Percentiles rank a stretch among this genome's conserved stretches.
Evolutionary conservation across 2,113 vertebrate genomes (phyloP).

Genomic region (Laterallus jamaicensis): DNA sequence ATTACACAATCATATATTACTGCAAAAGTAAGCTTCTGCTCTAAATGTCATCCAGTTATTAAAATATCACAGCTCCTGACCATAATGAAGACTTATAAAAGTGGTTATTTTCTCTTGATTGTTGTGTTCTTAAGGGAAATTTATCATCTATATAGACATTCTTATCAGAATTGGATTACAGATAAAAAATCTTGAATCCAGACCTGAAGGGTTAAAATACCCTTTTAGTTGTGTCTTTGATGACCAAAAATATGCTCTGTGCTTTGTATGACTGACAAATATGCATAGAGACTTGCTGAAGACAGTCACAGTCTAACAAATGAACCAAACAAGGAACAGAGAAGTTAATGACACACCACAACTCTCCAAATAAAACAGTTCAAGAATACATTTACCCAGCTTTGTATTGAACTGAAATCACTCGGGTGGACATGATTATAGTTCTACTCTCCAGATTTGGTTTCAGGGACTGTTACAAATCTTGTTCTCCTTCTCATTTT

Average conservation of each 20-base stretch:
- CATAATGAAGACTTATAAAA: constrained; percentile 22
- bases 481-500: background rate
- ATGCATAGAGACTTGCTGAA: background rate
- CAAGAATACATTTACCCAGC: background rate
- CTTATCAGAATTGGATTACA: background rate
- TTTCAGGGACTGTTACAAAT: background rate
- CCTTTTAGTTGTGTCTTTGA: background rate
- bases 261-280: background rate
- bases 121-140: background rate
- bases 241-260: background rate
- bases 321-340: background rate
- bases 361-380: background rate
- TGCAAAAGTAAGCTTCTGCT: background rate
- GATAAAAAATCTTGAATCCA: background rate
- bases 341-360: background rate
- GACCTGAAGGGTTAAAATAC: background rate
- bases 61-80: constrained; percentile 11
- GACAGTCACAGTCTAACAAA: background rate
- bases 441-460: background rate
- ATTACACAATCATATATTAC: background rate
- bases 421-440: background rate
- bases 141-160: background rate
- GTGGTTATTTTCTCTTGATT: background rate
- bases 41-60: constrained; percentile 50
- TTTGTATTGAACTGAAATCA: background rate